Base-by-base conservation (phyloP, 2,888 invertebrate genomes). In the Aradus depressus region DNA sequence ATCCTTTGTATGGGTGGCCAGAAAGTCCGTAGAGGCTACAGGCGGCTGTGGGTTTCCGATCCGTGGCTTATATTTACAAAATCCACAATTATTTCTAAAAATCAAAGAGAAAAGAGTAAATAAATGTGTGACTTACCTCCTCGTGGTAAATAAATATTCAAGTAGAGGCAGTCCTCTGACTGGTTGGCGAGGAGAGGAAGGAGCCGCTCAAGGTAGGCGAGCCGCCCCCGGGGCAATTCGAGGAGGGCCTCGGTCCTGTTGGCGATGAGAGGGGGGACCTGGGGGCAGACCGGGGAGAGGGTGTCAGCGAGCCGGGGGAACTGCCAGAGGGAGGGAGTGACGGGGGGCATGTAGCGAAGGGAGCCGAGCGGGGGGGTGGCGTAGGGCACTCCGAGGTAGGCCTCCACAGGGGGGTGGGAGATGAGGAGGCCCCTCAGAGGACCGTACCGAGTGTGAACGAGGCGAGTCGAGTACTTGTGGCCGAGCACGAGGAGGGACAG, bases 131-230 rank as follows among this genome's bases (percentile, higher is more conserved):
- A 67, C 76, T 75, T 66, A 80, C 80, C 77, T 64, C 75, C 76
- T 63, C 85, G 77, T 58, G 96, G 96, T 59, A 92, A 89, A 73
- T 92, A 97, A 61, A 97, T 79, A 73, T 97, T 97, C 67, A 97
- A 81, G 70, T 91, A 93, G 63, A 97, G 82, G 69, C 97, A 97
- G 75, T 97, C 96, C 74, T 97, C 97, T 69, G 88, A 90, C 73
- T 96, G 93, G 68, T 93, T 89, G 64, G 80, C 79, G 53, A 96
- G 76, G 60, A 87, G 72, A 16, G 90, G 88, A 62, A 85, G 70
- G 61, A 96, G 72, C 58, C 86, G 80, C 65, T 88, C 84, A 55
- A 95, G 76, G 68, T 91, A 85, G 19, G 84, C 80, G 58, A 90
- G 80, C 48, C 91, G 77, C 44, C 84, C 86, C 54, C 84, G 76